Evolutionary conservation across 2,797 vertebrate genomes (phyloP).

Genomic region (Phoxinus dragarum): DNA sequence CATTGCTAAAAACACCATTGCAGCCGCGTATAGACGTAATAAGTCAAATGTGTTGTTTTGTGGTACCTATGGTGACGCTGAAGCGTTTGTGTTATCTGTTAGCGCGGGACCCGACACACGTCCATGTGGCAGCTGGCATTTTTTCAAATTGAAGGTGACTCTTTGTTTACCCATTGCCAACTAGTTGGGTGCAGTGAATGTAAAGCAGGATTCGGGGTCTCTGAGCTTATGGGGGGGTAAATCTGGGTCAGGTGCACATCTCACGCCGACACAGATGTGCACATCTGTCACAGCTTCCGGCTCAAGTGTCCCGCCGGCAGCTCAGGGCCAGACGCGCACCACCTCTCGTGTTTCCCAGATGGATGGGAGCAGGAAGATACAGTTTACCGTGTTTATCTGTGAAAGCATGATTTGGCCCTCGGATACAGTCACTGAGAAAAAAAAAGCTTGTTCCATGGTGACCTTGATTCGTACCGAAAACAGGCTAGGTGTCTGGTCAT

Average conservation of each 20-base stretch:
- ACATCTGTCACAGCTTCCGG: conserved; percentile 74
- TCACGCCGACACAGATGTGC: conserved; percentile 61
- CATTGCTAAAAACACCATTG: neutral
- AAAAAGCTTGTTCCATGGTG: conserved; percentile 39
- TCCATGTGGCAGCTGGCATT: conserved; percentile 34
- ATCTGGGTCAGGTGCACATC: conserved; percentile 72
- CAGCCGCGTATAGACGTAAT: neutral
- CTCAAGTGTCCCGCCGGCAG: conserved; percentile 45
- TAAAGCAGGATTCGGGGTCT: conserved; percentile 48
- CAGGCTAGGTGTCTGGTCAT: conserved; percentile 43
- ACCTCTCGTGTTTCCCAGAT: conserved; percentile 16
- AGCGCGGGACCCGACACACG: conserved; percentile 7
- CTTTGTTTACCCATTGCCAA: conserved; percentile 48
- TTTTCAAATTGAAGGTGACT: conserved; percentile 48
- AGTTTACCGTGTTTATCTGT: conserved; percentile 27
- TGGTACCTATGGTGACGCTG: neutral
- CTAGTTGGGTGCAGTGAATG: conserved; percentile 39
- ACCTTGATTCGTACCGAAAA: conserved; percentile 48
- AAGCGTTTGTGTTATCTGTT: conserved; percentile 25
- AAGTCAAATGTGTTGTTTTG: neutral
- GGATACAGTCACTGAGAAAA: neutral
- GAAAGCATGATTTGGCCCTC: conserved; percentile 44
- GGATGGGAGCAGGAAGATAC: conserved; percentile 3
- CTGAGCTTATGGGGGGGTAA: conserved; percentile 52
- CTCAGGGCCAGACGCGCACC: conserved; percentile 20